A percentile compares a stretch with the other conserved stretches of the same genome.
phyloP scores from a whole-genome alignment of 2,113 vertebrate species.

The Potamarius usumacintae region DNA sequence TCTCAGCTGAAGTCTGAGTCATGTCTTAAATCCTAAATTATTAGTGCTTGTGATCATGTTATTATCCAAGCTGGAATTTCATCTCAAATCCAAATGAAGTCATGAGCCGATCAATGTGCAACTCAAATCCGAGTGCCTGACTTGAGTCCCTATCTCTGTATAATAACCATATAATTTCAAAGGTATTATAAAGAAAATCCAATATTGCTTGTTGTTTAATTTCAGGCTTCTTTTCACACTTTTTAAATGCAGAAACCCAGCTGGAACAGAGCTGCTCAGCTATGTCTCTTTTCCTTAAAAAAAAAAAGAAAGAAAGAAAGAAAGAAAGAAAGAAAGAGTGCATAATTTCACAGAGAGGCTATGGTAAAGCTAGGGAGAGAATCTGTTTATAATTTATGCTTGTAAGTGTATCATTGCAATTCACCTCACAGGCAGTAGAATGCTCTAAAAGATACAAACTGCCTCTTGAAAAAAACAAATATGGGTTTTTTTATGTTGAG shows the following conservation, averaged over 20 bases:
- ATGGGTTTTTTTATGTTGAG: neutral
- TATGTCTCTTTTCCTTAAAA: neutral
- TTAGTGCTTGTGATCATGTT: neutral
- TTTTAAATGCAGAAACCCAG: neutral
- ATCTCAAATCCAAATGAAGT: neutral
- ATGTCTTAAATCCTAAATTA: neutral
- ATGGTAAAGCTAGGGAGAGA: neutral
- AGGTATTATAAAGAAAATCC: neutral
- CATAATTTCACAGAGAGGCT: neutral
- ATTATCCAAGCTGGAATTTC: neutral
- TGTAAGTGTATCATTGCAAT: neutral
- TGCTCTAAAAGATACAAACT: neutral
- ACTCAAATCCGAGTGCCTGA: neutral
- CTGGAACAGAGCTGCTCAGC: neutral
- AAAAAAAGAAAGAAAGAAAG: neutral
- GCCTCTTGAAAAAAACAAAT: neutral
- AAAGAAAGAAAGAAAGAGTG: neutral
- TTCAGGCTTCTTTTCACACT: neutral
- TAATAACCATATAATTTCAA: neutral
- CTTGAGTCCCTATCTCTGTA: neutral
- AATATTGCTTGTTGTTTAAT: neutral
- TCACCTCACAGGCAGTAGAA: neutral
- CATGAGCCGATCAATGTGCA: neutral
- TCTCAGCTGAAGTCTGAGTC: neutral
- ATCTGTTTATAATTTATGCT: neutral